These are phyloP conservation scores for Sinonovacula constricta DNA, from an alignment of 1,140 invertebrate genomes.

Conservation along the genomic window DNA sequence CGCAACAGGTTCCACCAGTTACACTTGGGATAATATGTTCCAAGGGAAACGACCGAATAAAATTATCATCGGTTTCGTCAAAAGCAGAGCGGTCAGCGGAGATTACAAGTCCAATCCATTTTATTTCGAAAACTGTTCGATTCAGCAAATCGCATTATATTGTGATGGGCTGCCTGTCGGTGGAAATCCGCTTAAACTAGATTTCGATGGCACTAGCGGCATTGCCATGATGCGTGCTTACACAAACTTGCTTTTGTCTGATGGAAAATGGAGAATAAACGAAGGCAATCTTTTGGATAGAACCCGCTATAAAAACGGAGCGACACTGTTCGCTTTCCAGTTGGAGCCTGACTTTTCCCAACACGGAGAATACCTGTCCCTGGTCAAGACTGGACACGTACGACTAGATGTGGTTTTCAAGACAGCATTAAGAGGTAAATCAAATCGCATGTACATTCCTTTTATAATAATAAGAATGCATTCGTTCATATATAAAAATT, in stretches of 20 bases:
- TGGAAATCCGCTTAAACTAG: slow-evolving; percentile 15
- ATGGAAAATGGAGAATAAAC: slow-evolving; percentile 31
- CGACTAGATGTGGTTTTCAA: no score
- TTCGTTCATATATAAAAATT: no score
- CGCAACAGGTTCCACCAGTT: not conserved
- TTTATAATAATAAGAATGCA: no score
- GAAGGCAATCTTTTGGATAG: slow-evolving; percentile 8
- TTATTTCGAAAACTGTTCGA: slow-evolving; percentile 19
- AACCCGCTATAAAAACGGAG: no score
- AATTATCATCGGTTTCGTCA: slow-evolving; percentile 8
- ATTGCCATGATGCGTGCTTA: not conserved
- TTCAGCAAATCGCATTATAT: slow-evolving; percentile 18
- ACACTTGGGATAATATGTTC: slow-evolving; percentile 6
- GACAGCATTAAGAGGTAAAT: no score
- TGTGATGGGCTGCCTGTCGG: not conserved
- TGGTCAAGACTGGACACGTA: no score
- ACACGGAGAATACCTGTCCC: no score
- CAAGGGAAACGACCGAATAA: slow-evolving; percentile 13
- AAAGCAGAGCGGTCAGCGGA: not conserved
- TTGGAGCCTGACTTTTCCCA: no score
- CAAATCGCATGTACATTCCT: no score
- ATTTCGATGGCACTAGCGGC: not conserved
- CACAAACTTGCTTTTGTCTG: slow-evolving; percentile 25
- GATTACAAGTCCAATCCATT: slow-evolving; percentile 8
- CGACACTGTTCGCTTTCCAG: no score